A percentile compares a stretch with the other conserved stretches of the same genome.
phyloP scores from a whole-genome alignment of 2,888 invertebrate species.

The Apoderus coryli region DNA sequence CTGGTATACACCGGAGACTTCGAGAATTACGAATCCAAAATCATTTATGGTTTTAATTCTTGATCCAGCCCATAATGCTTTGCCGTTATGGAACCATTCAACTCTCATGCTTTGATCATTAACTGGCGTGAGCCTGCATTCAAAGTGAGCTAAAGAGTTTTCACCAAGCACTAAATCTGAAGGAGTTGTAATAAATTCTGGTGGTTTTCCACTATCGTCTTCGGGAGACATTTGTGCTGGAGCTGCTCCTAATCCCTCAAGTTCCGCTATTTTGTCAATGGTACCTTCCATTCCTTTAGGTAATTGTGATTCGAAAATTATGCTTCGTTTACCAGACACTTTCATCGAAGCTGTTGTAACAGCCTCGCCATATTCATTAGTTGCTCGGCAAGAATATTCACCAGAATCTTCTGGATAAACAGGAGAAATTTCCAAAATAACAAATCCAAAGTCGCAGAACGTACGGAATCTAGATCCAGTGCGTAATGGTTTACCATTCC shows the following conservation, averaged over 20 bases:
- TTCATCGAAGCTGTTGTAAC: constrained; percentile 82
- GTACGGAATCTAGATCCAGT: constrained; percentile 89
- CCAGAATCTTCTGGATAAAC: constrained; percentile 95
- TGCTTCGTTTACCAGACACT: constrained; percentile 81
- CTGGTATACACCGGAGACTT: constrained; percentile 87
- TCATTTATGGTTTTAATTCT: constrained; percentile 93
- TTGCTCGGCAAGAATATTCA: constrained; percentile 77
- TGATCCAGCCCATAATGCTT: constrained; percentile 78
- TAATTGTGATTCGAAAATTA: constrained; percentile 80
- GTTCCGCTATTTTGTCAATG: constrained; percentile 81
- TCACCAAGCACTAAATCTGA: constrained; percentile 71
- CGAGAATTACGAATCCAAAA: constrained; percentile 94
- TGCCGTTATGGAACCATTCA: constrained; percentile 97
- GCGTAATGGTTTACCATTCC: constrained; percentile 79
- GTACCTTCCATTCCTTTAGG: constrained; percentile 90
- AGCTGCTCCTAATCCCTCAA: constrained; percentile 70
- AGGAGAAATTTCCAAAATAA: constrained; percentile 92
- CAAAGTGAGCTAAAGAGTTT: constrained; percentile 83
- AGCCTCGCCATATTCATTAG: constrained; percentile 80
- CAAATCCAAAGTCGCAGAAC: constrained; percentile 96
- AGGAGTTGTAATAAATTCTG: constrained; percentile 79
- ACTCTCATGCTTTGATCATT: constrained; percentile 89
- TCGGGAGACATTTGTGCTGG: constrained; percentile 54
- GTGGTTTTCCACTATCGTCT: constrained; percentile 74
- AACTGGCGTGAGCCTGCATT: constrained; percentile 75